These are phyloP conservation scores for Serripes groenlandicus DNA, from an alignment of 2,888 invertebrate genomes.

Conservation along the genomic window DNA sequence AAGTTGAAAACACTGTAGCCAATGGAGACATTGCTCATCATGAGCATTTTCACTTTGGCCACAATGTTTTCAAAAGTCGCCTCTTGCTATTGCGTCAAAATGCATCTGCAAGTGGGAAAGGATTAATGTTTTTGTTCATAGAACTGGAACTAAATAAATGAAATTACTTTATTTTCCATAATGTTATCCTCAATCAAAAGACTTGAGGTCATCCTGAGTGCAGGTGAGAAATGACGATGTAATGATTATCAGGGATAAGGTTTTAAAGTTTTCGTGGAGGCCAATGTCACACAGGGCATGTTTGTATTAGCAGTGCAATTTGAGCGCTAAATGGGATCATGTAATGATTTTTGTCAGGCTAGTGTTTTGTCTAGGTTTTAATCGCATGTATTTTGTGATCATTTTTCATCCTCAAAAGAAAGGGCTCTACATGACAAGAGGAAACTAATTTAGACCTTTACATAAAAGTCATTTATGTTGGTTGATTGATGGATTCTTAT, in stretches of 20 bases:
- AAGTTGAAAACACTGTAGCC: too few species aligned
- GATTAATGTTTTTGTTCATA: too few species aligned
- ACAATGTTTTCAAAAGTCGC: background rate
- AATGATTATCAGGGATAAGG: background rate
- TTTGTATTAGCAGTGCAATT: slow-evolving; percentile 18
- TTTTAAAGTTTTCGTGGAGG: background rate
- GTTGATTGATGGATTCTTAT: too few species aligned
- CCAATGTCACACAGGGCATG: background rate
- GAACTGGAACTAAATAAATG: too few species aligned
- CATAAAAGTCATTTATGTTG: too few species aligned
- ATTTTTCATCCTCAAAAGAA: background rate
- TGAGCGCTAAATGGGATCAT: slow-evolving; percentile 4
- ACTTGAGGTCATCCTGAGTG: too few species aligned
- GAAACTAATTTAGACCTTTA: too few species aligned
- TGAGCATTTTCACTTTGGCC: background rate
- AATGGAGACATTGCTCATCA: background rate
- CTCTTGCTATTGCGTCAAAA: too few species aligned
- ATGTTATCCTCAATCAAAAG: too few species aligned
- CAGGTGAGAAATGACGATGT: background rate
- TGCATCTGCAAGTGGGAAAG: too few species aligned
- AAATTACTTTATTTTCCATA: too few species aligned
- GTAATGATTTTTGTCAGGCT: slow-evolving; percentile 24
- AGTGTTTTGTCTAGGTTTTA: background rate
- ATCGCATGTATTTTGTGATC: background rate
- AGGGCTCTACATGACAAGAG: too few species aligned